Evolutionary conservation across 2,797 vertebrate species (phyloP).

Genomic region (Carduelis carduelis): DNA sequence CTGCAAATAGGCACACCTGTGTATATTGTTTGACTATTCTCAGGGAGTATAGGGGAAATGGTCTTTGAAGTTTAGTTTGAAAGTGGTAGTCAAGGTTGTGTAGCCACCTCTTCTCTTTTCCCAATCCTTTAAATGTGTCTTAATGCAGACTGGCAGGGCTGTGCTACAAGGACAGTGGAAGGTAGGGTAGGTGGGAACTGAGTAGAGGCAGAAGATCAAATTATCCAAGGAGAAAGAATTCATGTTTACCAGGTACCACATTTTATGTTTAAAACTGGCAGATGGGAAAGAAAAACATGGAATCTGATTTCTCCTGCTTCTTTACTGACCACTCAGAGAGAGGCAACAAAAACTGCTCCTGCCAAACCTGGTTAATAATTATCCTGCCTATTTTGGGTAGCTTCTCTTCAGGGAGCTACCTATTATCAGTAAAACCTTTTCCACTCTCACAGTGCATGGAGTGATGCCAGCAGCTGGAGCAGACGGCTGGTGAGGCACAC

Average conservation of each 20-base stretch:
- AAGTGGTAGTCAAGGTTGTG: not conserved
- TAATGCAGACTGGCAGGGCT: not conserved
- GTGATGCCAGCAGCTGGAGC: not conserved
- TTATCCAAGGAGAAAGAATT: not conserved
- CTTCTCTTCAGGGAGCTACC: not conserved
- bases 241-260: not conserved
- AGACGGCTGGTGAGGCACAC: not conserved
- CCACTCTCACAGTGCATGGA: not conserved
- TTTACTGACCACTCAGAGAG: not conserved
- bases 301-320: not conserved
- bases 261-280: not conserved
- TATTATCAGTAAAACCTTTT: not conserved
- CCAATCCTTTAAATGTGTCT: not conserved
- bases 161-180: not conserved
- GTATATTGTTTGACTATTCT: not conserved
- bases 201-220: not conserved
- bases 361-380: not conserved
- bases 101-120: not conserved
- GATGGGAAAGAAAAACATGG: not conserved
- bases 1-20: not conserved
- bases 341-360: not conserved
- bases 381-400: not conserved
- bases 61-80: not conserved
- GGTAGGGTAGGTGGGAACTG: not conserved
- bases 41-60: not conserved